These are phyloP conservation scores for Zygaena filipendulae DNA, from an alignment of 2,888 invertebrate species.

Conservation along the genomic window DNA sequence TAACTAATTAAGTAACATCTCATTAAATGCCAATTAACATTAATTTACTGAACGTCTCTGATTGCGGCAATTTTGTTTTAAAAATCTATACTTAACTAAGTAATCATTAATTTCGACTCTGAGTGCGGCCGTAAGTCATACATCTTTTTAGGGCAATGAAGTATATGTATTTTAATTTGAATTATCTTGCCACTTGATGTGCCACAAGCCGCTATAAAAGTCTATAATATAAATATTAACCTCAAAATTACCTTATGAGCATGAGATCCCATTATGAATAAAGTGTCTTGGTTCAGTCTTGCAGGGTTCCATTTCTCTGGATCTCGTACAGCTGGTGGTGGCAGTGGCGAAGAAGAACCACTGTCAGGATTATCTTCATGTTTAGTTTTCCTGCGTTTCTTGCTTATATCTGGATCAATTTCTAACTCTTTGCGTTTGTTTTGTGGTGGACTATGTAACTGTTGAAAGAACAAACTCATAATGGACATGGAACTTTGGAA, in stretches of 20 bases:
- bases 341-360: conserved; percentile 40
- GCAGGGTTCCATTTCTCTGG: conserved; percentile 80
- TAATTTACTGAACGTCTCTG: too few species aligned
- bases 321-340: conserved; percentile 63
- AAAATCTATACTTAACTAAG: too few species aligned
- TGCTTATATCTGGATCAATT: conserved; percentile 69
- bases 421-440: conserved; percentile 75
- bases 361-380: conserved; percentile 44
- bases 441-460: conserved; percentile 62
- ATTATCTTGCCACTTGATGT: too few species aligned
- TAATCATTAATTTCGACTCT: too few species aligned
- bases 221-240: conserved; percentile 1
- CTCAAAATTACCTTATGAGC: conserved; percentile 73
- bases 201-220: background rate
- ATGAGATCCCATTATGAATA: conserved; percentile 84
- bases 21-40: too few species aligned
- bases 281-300: conserved; percentile 75
- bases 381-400: conserved; percentile 50
- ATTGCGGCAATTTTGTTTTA: too few species aligned
- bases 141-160: too few species aligned
- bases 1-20: too few species aligned
- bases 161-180: too few species aligned
- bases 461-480: conserved; percentile 8
- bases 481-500: conserved; percentile 1
- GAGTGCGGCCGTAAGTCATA: too few species aligned